phyloP scores from a whole-genome alignment of 2,797 vertebrate species.

The Sebastes alutus region DNA sequence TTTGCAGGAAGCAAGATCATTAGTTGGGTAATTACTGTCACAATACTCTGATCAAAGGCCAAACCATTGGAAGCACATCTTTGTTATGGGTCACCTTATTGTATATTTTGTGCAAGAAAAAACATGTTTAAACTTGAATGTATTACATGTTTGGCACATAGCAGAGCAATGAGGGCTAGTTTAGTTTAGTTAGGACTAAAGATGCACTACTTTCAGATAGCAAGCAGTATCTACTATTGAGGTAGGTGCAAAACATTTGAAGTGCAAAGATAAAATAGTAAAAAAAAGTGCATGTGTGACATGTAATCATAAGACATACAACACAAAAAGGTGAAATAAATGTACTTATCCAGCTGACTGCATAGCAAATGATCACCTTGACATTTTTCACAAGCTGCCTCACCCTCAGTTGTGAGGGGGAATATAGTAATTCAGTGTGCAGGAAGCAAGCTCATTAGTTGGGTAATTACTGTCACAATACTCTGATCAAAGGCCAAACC shows the following conservation, averaged over 20 bases:
- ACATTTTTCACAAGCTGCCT: background rate
- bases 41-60: too few relatives aligned
- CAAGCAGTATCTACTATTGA: background rate
- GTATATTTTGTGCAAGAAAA: background rate
- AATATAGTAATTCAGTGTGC: too few relatives aligned
- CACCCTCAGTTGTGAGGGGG: too few relatives aligned
- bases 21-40: too few relatives aligned
- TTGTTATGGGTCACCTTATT: rapidly evolving
- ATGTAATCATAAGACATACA: too few relatives aligned
- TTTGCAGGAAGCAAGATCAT: too few relatives aligned
- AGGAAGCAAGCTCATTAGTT: too few relatives aligned
- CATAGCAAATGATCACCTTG: background rate
- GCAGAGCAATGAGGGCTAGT: background rate
- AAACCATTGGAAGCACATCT: too few relatives aligned
- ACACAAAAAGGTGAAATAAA: background rate
- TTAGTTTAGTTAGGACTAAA: background rate
- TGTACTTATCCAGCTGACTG: background rate
- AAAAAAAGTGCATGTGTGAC: background rate
- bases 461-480: too few relatives aligned
- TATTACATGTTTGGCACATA: background rate
- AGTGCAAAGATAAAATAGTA: background rate
- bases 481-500: too few relatives aligned
- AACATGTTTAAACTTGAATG: background rate
- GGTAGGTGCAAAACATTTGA: background rate
- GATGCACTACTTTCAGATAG: background rate